Evolutionary conservation across 1,140 invertebrate species (phyloP), one percentile per base, ranked within the genome.

Genomic region (Megalonaias nervosa): DNA sequence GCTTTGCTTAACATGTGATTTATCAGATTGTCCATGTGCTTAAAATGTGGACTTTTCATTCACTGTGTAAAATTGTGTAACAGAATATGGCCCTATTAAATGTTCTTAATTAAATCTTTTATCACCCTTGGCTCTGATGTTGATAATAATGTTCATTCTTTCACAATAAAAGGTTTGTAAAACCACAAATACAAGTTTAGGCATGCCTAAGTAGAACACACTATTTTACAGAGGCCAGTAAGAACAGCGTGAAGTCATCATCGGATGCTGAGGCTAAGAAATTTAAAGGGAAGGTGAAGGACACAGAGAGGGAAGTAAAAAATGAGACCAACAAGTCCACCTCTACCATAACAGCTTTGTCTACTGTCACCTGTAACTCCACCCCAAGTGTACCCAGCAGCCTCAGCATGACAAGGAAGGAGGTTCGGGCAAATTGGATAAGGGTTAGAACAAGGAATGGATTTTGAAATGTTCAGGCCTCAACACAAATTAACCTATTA

Each of bases 361-460:
- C 11, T 0, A 48, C 38, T 48, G 38, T 48, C 38, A 48, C 38
- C 4, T 11, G 6, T 48, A 48, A 48, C 38, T 48, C 11, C 6
- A 48, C 11, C 38, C 77, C 84, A 19, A 82, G 85, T 4, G 81
- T 82, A 16, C 82, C 81, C 13, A 86, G 85, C 31, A 84, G 85
- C 65, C 82, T 88, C 16, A 88, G 86, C 74, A 85, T 83, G 2
- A 87, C 87, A 82, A 85, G 85, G 62, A 87, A 88, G 69, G 87
- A 88, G 69, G 84, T 87, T n/a, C 82, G 71, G 48, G 75, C 84
- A 21, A 66, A 81, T 15, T 79, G 82, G 1, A 82, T 82, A 89
- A 95, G 76, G 95, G 93, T 70, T 95, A 96, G 88, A 56, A 56
- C 23, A 31, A 58, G 64, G 23, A 31, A 31, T 31, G 26, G 26